Conservation (phyloP, 2,113 vertebrate genomes). For the Pseudorectes ferrugineus region DNA sequence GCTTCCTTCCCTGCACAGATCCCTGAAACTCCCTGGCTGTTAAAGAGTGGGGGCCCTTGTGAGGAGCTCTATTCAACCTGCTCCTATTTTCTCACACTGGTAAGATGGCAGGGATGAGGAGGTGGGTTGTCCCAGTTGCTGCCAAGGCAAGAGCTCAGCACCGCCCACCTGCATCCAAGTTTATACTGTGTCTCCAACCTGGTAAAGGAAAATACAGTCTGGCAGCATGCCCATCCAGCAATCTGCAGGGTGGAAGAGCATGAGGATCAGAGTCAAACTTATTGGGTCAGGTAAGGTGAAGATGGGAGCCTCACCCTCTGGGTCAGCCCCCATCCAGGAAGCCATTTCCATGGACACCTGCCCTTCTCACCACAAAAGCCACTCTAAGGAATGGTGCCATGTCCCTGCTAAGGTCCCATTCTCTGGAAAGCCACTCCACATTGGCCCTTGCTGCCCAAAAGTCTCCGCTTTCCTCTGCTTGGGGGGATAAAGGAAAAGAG, state of each 20-base stretch:
- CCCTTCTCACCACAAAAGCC: not conserved
- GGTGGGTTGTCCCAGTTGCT: not conserved
- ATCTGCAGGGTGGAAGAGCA: not conserved
- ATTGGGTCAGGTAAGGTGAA: not conserved
- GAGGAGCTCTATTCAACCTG: not conserved
- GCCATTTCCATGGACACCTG: accelerated
- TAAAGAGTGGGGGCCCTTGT: not conserved
- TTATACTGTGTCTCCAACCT: not conserved
- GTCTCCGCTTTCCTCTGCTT: not conserved
- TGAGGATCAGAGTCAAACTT: not conserved
- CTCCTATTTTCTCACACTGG: not conserved
- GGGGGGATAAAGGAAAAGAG: not conserved
- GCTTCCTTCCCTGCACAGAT: not conserved
- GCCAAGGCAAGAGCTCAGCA: not conserved
- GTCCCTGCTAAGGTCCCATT: not conserved
- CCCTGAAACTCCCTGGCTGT: not conserved
- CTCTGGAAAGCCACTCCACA: not conserved
- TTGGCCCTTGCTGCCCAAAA: not conserved
- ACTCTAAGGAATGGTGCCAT: not conserved
- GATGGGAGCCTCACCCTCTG: not conserved
- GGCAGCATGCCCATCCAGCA: not conserved
- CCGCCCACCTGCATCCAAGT: not conserved
- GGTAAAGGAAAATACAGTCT: not conserved
- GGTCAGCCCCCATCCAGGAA: not conserved
- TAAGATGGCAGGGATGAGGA: not conserved